These are phyloP conservation scores for Clarias macrocephalus DNA, from an alignment of 2,113 vertebrate genomes.

Conservation along the genomic window DNA sequence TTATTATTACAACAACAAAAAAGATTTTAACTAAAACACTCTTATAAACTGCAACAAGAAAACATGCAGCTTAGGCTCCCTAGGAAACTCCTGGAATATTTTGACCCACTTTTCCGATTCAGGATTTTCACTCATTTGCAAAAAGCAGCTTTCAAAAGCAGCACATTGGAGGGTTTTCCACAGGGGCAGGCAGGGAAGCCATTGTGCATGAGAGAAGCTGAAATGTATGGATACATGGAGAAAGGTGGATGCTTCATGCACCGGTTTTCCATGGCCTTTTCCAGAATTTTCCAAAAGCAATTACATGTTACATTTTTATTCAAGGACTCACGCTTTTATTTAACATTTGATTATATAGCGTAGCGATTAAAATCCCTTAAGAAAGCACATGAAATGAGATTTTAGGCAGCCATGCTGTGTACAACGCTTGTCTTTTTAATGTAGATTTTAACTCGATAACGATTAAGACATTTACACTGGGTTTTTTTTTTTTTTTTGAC, in stretches of 20 bases:
- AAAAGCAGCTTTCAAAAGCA: constrained; percentile 37
- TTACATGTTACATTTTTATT: too few species aligned
- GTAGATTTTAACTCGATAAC: not conserved
- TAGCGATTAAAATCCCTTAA: not conserved
- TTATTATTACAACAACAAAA: not conserved
- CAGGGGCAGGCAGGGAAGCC: not conserved
- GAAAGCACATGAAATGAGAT: not conserved
- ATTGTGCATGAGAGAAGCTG: constrained; percentile 18
- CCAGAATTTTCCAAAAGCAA: not conserved
- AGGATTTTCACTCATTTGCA: constrained; percentile 60
- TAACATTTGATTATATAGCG: not conserved
- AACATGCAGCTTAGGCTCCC: constrained; percentile 15
- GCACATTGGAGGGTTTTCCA: not conserved
- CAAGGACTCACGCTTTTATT: not conserved
- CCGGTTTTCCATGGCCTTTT: not conserved
- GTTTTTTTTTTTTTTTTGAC: not conserved
- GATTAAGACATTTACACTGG: not conserved
- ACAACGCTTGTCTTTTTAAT: not conserved
- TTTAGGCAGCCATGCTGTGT: not conserved
- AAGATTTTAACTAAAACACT: not conserved
- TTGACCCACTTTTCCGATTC: constrained; percentile 69
- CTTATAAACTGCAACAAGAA: not conserved
- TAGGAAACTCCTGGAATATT: constrained; percentile 54
- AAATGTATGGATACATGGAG: constrained; percentile 20
- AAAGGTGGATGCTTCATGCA: not conserved